Percentiles rank a stretch among this genome's conserved stretches.
Conservation (phyloP, 2,888 invertebrate species). For the Fragum fragum region DNA sequence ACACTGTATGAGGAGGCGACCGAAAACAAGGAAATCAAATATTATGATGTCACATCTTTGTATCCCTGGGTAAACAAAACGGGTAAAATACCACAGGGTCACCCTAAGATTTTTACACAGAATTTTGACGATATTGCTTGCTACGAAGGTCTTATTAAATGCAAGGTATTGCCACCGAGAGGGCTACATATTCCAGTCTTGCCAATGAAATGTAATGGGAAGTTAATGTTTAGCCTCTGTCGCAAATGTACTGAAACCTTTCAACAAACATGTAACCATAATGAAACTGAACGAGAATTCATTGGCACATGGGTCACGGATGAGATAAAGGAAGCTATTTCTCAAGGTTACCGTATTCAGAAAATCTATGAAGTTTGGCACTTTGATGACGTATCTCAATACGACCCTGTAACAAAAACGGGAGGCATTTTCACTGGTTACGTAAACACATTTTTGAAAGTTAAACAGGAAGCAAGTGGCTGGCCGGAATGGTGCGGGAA, state of each 20-base stretch:
- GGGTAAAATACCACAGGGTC: constrained; percentile 71
- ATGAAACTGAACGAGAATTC: constrained; percentile 38
- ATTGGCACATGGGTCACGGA: constrained; percentile 58
- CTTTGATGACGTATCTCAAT: constrained; percentile 70
- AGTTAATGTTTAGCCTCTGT: constrained; percentile 85
- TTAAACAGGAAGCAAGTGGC: no score
- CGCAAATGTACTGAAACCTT: constrained; percentile 54
- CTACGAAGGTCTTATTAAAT: constrained; percentile 77
- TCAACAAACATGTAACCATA: constrained; percentile 35
- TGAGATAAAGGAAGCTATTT: constrained; percentile 46
- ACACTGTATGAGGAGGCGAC: no score
- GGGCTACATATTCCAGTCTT: constrained; percentile 79
- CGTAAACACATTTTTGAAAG: no score
- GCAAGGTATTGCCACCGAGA: constrained; percentile 75
- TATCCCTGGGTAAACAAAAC: no score
- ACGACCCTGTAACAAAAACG: constrained; percentile 47
- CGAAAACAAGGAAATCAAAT: no score
- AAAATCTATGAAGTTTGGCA: constrained; percentile 82
- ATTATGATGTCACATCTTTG: no score
- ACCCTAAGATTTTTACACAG: constrained; percentile 70
- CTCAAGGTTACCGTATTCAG: constrained; percentile 39
- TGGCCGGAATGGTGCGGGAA: constrained; percentile 51
- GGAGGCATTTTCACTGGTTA: constrained; percentile 79
- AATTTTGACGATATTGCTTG: constrained; percentile 64
- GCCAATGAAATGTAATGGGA: constrained; percentile 75